Base-by-base conservation (phyloP, 2,113 vertebrate genomes). In the Salvelinus fontinalis region DNA sequence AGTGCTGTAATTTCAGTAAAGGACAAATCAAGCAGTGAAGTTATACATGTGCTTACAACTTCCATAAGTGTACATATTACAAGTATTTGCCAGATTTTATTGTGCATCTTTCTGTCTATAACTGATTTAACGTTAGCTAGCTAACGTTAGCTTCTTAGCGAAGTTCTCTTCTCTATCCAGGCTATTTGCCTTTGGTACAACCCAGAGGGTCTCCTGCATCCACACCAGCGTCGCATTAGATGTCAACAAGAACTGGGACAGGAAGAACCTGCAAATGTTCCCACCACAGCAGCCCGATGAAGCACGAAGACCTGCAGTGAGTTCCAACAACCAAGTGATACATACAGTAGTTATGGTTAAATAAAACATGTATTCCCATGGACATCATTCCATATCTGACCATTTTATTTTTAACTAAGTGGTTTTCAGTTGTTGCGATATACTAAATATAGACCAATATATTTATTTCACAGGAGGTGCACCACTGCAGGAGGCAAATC, bases 401-500 rank as follows among this genome's bases (percentile, higher is more conserved):
- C 6, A 24, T 26, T 14, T 11, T 51, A 51, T 51, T 51, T 2
- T 34, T 51, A 51, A 51, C 34, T 31, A 31, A 34, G 34, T 51
- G 49, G 9, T 51, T 54, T 54, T 54, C 51, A 16, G 14, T 54
- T 14, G 51, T 54, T 54, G 12, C 16, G 51, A 9, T 44, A 44
- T 54, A 54, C 51, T 18, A 18, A 54, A 54, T 54, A 18, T 16
- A 54, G 51, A 54, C 39, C 39, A 44, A 44, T 44, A 44, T 5
- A 57, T 84, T 0, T 78, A 14, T 68, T 24, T 34, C 9, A 20
- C 88, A 99, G 98, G 98, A 97, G 91, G 80, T 99, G 51, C 89
- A 95, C 89, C 97, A 99, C 80, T 93, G 95, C 84, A 92, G 96
- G 81, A 95, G 96, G 78, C 96, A 98, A 67, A 97, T 99, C 64